Percentiles rank a stretch among this genome's conserved stretches.
These are phyloP conservation scores for Tachypleus tridentatus DNA, from an alignment of 1,140 invertebrate genomes.

Conservation along the genomic window DNA sequence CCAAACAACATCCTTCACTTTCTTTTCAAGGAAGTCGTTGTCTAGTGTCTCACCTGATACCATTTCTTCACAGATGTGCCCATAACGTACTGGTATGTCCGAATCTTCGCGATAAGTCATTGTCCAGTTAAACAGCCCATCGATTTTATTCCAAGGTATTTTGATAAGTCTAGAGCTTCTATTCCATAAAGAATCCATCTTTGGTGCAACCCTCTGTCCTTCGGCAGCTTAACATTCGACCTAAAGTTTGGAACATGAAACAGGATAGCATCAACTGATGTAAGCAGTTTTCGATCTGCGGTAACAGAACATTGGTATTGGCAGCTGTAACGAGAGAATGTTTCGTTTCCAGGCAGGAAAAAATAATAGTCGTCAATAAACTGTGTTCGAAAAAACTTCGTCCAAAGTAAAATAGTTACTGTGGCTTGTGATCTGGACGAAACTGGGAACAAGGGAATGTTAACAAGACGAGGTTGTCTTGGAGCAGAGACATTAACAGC, in stretches of 20 bases:
- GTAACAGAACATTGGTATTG: conserved; percentile 9
- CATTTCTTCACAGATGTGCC: conserved; percentile 21
- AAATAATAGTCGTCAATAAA: no score
- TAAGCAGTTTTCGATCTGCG: conserved; percentile 7
- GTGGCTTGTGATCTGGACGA: no score
- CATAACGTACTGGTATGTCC: conserved; percentile 29
- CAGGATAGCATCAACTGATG: conserved; percentile 8
- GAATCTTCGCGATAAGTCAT: conserved; percentile 43
- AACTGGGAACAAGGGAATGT: no score
- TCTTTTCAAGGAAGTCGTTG: conserved; percentile 12
- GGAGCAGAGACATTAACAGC: no score
- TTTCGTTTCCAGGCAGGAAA: no score
- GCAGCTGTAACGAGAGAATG: no score
- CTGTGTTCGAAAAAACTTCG: no score
- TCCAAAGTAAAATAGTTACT: no score
- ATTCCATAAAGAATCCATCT: conserved; percentile 17
- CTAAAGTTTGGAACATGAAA: conserved; percentile 9
- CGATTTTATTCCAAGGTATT: conserved; percentile 24
- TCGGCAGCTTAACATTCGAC: conserved; percentile 25
- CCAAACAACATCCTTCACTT: conserved; percentile 34
- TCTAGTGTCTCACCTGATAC: background rate
- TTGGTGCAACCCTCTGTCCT: conserved; percentile 7
- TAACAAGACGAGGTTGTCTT: no score
- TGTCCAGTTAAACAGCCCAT: conserved; percentile 44
- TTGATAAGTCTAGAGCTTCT: conserved; percentile 8